Evolutionary conservation across 1,140 invertebrate species (phyloP).

Genomic region (Batillaria attramentaria): DNA sequence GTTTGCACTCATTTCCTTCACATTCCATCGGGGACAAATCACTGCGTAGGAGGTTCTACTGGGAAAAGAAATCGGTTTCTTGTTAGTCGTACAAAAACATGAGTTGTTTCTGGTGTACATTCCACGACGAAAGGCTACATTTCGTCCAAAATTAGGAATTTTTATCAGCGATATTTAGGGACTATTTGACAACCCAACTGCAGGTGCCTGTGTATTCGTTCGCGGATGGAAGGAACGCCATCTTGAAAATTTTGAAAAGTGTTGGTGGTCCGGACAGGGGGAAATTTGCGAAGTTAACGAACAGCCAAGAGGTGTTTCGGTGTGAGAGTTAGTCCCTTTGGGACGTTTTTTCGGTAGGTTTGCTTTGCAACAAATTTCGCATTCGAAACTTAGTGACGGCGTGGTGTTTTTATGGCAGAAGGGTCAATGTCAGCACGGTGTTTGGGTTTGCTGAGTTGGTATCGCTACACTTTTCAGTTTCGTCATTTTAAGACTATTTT

Average conservation of each 20-base stretch:
- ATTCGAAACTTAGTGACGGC: background rate
- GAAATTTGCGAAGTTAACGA: background rate
- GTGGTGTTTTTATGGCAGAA: background rate
- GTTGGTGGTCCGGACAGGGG: conserved; percentile 12
- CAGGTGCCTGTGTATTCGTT: conserved; percentile 6
- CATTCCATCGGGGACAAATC: conserved; percentile 14
- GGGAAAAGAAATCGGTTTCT: background rate
- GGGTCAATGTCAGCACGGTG: background rate
- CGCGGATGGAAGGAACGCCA: conserved; percentile 18
- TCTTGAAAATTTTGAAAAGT: conserved; percentile 31
- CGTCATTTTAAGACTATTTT: background rate
- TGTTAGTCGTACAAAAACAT: background rate
- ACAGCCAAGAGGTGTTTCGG: background rate
- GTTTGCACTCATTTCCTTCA: conserved; percentile 14
- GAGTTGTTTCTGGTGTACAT: too few relatives aligned
- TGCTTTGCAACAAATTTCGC: background rate
- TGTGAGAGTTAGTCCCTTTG: conserved; percentile 8
- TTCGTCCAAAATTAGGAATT: background rate
- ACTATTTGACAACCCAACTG: conserved; percentile 19
- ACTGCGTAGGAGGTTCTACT: background rate
- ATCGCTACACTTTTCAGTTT: background rate
- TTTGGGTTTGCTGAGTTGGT: background rate
- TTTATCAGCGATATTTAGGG: background rate
- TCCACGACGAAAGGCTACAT: too few relatives aligned
- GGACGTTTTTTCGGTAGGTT: conserved; percentile 27